These are phyloP conservation scores for Aricia agestis DNA, from an alignment of 1,140 invertebrate genomes.

Conservation along the genomic window DNA sequence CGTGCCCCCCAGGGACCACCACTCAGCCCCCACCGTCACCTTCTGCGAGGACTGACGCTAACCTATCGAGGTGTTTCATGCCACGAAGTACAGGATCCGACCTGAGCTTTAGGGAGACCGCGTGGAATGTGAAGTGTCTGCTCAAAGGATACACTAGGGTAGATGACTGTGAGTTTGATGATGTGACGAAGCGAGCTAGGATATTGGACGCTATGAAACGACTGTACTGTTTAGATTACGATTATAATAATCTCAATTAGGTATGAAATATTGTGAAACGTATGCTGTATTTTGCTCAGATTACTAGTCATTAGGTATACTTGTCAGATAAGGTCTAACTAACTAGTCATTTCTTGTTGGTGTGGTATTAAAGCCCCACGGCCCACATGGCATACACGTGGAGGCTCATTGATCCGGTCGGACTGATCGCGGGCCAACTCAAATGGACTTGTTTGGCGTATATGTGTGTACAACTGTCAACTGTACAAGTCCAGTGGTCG, in stretches of 20 bases:
- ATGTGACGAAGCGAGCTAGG: slow-evolving; percentile 34
- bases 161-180: slow-evolving; percentile 33
- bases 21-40: slow-evolving; percentile 62
- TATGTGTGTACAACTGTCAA: too few relatives aligned
- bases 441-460: too few relatives aligned
- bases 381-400: too few relatives aligned
- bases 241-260: slow-evolving; percentile 28
- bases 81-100: slow-evolving; percentile 20
- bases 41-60: slow-evolving; percentile 69
- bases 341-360: background rate
- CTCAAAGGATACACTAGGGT: slow-evolving; percentile 23
- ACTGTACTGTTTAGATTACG: slow-evolving; percentile 47
- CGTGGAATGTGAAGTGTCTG: slow-evolving; percentile 23
- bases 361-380: background rate
- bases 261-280: background rate
- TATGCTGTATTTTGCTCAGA: background rate
- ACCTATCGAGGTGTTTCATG: slow-evolving; percentile 32
- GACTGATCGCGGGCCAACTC: too few relatives aligned
- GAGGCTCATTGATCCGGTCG: too few relatives aligned
- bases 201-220: slow-evolving; percentile 48
- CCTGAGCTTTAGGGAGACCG: slow-evolving; percentile 22
- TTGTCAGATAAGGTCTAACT: too few relatives aligned
- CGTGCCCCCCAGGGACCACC: slow-evolving; percentile 55
- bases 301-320: background rate
- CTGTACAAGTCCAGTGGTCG: too few relatives aligned